Conservation (phyloP, 2,888 invertebrate genomes). For the Nasonia oneida region DNA sequence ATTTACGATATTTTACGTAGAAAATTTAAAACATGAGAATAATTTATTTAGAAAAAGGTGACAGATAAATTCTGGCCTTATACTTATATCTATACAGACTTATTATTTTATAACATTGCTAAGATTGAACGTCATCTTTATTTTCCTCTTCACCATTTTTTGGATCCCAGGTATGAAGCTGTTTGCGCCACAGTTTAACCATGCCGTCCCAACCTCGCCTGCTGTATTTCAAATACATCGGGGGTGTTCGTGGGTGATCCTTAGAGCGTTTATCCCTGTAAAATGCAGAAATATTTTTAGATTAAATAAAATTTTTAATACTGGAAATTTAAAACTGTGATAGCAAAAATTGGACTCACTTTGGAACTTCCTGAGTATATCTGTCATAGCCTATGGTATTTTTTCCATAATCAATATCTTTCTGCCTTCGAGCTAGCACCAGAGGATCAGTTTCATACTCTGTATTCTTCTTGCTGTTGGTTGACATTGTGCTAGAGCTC, state of each 20-base stretch:
- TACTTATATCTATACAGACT: conserved; percentile 39
- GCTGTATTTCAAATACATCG: conserved; percentile 92
- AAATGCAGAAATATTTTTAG: conserved; percentile 62
- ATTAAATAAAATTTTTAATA: conserved; percentile 33
- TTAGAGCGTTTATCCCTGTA: conserved; percentile 83
- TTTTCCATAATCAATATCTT: conserved; percentile 97
- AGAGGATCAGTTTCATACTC: conserved; percentile 87
- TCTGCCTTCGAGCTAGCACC: conserved; percentile 89
- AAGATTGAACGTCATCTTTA: conserved; percentile 21
- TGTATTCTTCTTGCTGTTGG: conserved; percentile 66
- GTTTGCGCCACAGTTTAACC: conserved; percentile 92
- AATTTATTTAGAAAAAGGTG: conserved; percentile 61
- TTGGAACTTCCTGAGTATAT: conserved; percentile 85
- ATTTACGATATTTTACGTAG: not conserved
- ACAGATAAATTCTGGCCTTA: conserved; percentile 45
- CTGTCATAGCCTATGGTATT: conserved; percentile 93
- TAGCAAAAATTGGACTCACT: conserved; percentile 80
- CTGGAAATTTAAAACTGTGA: not conserved
- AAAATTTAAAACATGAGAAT: conserved; percentile 55
- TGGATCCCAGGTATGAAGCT: conserved; percentile 90
- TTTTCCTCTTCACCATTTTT: conserved; percentile 69
- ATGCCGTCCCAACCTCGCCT: conserved; percentile 96
- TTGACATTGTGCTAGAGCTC: conserved; percentile 74
- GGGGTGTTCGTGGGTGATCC: conserved; percentile 94
- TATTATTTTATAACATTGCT: conserved; percentile 38